Evolutionary conservation across 2,797 vertebrate species (phyloP), one percentile per base, ranked within the genome.

Genomic region (Lagocephalus sceleratus): DNA sequence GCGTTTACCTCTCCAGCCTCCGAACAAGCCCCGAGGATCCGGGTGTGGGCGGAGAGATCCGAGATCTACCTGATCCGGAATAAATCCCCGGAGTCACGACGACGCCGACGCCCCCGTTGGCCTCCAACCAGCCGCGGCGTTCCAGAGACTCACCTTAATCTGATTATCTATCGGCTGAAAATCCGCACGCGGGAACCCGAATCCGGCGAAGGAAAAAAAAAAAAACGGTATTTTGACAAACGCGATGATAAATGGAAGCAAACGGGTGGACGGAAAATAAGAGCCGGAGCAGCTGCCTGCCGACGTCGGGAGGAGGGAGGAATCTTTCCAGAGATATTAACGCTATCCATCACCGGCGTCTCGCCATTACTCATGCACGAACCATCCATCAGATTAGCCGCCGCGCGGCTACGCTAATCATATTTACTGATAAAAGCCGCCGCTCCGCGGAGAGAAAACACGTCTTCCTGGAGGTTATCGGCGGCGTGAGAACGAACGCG

Each of bases 251-350:
- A 76, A 86, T 86, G 75, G 64, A 75, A 82, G 76, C 74, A 75
- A 82, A 79, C 75, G 44, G 70, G 42, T 61, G 58, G 75, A 81
- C 23, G 43, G 71, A 58, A 72, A 75, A 83, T 72, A 78, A 71
- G 74, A 59, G 68, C 54, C 51, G 60, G 57, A 58, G 66, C 42
- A 2, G 50, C 38, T 41, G 68, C 54, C 54, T 55, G 66, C 60
- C 53, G 29, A 29, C 32, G 12, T 14, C 3, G 40, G 40, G 16
- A n/a, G 40, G 40, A 19, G 7, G 17, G 47, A 60, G 66, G 59
- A 73, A 68, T 62, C 55, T 73, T 79, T 85, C 71, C 59, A 68
- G 54, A 66, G 78, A 76, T 85, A 88, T 88, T 86, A 86, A 81
- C 64, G 59, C 81, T 61, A 87, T 86, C 84, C 81, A 86, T 87